These are phyloP conservation scores for Circaetus gallicus DNA, from an alignment of 2,113 vertebrate species.

Conservation along the genomic window DNA sequence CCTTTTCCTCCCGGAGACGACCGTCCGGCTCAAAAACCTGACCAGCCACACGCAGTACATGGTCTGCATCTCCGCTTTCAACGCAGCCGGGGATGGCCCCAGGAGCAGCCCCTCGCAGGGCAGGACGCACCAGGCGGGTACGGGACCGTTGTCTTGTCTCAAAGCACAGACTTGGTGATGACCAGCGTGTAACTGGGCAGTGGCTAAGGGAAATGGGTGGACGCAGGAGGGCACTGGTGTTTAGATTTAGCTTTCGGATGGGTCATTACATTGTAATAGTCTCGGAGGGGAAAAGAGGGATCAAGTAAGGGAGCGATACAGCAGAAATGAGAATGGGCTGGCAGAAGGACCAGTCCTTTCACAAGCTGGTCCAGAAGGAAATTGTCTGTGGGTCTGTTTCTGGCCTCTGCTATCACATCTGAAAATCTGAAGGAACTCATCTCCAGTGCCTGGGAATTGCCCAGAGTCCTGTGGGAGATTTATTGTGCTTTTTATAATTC, in stretches of 20 bases:
- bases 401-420: background rate
- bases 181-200: background rate
- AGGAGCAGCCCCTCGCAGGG: slow-evolving; percentile 82
- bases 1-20: slow-evolving; percentile 87
- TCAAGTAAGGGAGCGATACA: background rate
- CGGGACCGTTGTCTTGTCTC: background rate
- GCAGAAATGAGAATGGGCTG: accelerated
- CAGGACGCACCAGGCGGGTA: slow-evolving; percentile 88
- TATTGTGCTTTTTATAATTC: background rate
- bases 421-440: background rate
- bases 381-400: background rate
- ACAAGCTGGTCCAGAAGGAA: background rate
- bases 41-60: slow-evolving; percentile 89
- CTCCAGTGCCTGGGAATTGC: background rate
- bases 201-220: background rate
- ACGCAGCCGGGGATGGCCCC: slow-evolving; percentile 89
- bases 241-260: background rate
- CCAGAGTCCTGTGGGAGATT: background rate
- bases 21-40: slow-evolving; percentile 84
- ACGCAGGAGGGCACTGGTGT: background rate
- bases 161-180: background rate
- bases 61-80: slow-evolving; percentile 89
- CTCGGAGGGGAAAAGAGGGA: no score
- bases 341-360: background rate
- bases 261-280: accelerated